A percentile compares a stretch with the other conserved stretches of the same genome.
Evolutionary conservation across 2,797 vertebrate species (phyloP).

Genomic region (Amblyraja radiata): DNA sequence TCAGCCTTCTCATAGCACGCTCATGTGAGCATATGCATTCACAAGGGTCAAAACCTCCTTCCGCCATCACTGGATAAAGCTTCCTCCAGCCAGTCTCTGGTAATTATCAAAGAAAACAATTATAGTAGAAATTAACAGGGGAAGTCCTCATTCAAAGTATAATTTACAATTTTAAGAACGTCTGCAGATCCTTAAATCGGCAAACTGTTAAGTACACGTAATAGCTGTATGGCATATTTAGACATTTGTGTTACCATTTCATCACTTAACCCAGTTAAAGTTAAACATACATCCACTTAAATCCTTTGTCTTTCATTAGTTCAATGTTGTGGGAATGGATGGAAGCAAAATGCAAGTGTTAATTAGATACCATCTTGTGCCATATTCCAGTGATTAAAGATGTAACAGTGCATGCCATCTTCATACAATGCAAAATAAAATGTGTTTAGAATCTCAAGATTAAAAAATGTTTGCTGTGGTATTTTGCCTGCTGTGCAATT

Average conservation of each 20-base stretch:
- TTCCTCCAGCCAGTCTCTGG: slow-evolving; percentile 48
- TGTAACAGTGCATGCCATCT: neutral
- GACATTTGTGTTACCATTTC: neutral
- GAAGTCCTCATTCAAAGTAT: neutral
- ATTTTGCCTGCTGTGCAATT: neutral
- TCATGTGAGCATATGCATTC: slow-evolving; percentile 95
- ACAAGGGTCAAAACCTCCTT: slow-evolving; percentile 92
- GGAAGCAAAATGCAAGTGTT: neutral
- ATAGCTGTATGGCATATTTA: neutral
- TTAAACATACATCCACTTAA: neutral
- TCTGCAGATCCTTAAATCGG: neutral
- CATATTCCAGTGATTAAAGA: neutral
- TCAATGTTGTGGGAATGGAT: neutral
- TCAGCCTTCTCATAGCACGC: slow-evolving; percentile 88
- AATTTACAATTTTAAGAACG: neutral
- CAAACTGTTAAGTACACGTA: neutral
- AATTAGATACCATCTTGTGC: neutral
- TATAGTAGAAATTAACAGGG: neutral
- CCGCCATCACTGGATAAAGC: slow-evolving; percentile 72
- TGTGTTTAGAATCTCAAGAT: neutral
- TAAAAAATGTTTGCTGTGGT: neutral
- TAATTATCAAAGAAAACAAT: slow-evolving; percentile 47
- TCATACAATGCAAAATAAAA: neutral
- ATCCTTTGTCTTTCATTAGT: neutral
- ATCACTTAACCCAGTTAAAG: no score